These are phyloP conservation scores for Poeciliopsis turneri DNA, from an alignment of 2,797 vertebrate genomes.

Conservation along the genomic window DNA sequence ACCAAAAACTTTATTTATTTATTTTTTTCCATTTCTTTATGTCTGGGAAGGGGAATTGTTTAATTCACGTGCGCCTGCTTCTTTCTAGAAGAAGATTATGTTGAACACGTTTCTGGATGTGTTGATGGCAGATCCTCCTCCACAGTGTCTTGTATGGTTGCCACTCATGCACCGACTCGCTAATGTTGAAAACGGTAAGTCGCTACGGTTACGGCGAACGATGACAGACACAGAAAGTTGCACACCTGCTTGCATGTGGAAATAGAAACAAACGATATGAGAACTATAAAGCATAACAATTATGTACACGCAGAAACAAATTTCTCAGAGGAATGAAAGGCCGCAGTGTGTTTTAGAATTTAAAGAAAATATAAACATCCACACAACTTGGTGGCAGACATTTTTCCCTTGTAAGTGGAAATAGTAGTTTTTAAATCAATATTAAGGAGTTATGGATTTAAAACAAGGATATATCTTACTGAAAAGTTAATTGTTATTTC, in stretches of 20 bases:
- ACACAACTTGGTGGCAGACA: too few species aligned
- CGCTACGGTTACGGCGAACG: neutral
- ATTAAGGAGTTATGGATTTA: too few species aligned
- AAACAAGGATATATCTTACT: too few species aligned
- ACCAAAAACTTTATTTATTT: neutral
- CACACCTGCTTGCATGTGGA: neutral
- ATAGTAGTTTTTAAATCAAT: too few species aligned
- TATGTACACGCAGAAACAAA: neutral
- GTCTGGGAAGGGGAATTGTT: neutral
- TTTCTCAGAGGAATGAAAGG: neutral
- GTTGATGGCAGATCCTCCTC: conserved; percentile 95
- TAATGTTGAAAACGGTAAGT: conserved; percentile 95
- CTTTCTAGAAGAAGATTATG: conserved; percentile 92
- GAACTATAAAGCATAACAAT: neutral
- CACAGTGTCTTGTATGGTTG: conserved; percentile 98
- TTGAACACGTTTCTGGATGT: conserved; percentile 96
- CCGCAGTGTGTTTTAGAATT: neutral
- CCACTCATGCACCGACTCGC: conserved; percentile 98
- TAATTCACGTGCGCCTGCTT: conserved; percentile 48
- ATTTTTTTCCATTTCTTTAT: neutral
- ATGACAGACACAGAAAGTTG: neutral
- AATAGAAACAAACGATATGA: neutral
- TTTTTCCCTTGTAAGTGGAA: too few species aligned
- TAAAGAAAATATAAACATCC: neutral
- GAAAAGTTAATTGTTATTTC: too few species aligned